A percentile compares a stretch with the other conserved stretches of the same genome.
Conservation (phyloP, 2,888 invertebrate species). For the Trachelus troglodyta region DNA sequence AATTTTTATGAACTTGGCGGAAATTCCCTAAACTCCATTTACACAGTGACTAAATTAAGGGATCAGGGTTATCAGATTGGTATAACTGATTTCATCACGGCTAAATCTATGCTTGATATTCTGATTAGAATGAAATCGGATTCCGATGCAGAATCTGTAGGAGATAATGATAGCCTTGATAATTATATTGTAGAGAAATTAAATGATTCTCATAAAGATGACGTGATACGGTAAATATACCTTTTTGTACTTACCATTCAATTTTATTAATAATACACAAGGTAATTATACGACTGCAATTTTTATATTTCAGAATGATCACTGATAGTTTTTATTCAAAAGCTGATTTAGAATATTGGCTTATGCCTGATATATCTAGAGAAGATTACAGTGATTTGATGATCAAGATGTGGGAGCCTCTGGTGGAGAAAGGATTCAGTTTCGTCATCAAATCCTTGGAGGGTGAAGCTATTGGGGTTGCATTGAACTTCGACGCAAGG, state of each 20-base stretch:
- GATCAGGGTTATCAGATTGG: conserved; percentile 84
- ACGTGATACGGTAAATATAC: conserved; percentile 76
- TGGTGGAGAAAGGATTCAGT: conserved; percentile 79
- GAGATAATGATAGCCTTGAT: conserved; percentile 50
- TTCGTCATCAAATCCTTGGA: conserved; percentile 74
- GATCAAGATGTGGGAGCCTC: conserved; percentile 75
- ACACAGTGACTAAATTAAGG: conserved; percentile 80
- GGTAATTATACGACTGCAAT: background rate
- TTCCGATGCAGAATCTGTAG: conserved; percentile 43
- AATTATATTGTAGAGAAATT: conserved; percentile 70
- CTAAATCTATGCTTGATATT: conserved; percentile 77
- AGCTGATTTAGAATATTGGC: conserved; percentile 85
- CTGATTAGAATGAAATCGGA: conserved; percentile 71
- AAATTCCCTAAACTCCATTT: conserved; percentile 87
- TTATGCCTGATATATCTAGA: conserved; percentile 76
- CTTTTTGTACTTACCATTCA: background rate
- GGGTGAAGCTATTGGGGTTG: conserved; percentile 75
- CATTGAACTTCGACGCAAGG: conserved; percentile 83
- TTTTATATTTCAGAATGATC: conserved; percentile 75
- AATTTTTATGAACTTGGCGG: conserved; percentile 90
- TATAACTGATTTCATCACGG: conserved; percentile 83
- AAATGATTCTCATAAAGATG: conserved; percentile 73
- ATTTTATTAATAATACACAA: conserved; percentile 1
- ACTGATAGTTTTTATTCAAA: conserved; percentile 87
- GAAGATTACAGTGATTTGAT: conserved; percentile 79